These are phyloP conservation scores for Mormyrops attenuatus DNA, from an alignment of 2,797 vertebrate species.

Conservation along the genomic window DNA sequence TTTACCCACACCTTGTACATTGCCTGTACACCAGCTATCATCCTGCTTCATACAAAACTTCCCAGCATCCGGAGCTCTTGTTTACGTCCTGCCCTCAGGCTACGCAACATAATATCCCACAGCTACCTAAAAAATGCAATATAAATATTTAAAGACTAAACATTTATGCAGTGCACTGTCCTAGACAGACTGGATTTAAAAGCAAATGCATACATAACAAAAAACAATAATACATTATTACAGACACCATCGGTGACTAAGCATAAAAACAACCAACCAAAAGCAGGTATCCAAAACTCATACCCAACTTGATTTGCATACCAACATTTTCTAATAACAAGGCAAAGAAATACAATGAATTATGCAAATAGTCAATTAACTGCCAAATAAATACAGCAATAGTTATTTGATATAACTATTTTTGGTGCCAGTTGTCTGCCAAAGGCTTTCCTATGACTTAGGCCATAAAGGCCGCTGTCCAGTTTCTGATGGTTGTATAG, in stretches of 20 bases:
- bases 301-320: not conserved
- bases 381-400: not conserved
- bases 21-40: too few relatives aligned
- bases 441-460: not conserved
- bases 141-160: not conserved
- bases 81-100: too few relatives aligned
- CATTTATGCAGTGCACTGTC: not conserved
- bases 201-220: not conserved
- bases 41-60: too few relatives aligned
- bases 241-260: not conserved
- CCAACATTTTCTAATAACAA: not conserved
- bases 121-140: not conserved
- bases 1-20: too few relatives aligned
- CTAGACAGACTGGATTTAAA: not conserved
- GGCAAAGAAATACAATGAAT: not conserved
- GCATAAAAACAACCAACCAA: not conserved
- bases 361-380: not conserved
- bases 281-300: not conserved
- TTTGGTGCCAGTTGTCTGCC: not conserved
- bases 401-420: not conserved
- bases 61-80: too few relatives aligned
- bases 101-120: too few relatives aligned
- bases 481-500: not conserved
- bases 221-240: not conserved
- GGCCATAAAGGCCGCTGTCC: not conserved